Conservation (phyloP, 2,888 invertebrate species). For the Ophion costatus region DNA sequence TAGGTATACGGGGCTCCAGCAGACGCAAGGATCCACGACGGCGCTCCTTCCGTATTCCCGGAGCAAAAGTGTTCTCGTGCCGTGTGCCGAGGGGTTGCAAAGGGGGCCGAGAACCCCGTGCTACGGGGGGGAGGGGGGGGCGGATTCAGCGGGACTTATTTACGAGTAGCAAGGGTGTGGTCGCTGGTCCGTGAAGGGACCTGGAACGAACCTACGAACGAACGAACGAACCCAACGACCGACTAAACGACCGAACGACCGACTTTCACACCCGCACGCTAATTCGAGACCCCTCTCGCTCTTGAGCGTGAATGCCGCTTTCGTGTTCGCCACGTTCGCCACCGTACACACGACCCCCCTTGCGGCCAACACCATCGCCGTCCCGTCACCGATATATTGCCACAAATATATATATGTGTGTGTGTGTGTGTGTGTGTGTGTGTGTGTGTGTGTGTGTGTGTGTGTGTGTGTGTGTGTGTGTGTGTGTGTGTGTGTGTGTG, state of each 20-base stretch:
- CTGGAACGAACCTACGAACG: constrained; percentile 53
- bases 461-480: no score
- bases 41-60: constrained; percentile 32
- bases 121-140: not conserved
- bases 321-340: constrained; percentile 38
- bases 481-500: no score
- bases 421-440: no score
- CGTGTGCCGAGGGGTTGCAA: not conserved
- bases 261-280: constrained; percentile 67
- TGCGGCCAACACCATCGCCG: constrained; percentile 15
- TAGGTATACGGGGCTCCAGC: no score
- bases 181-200: constrained; percentile 48
- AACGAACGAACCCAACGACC: constrained; percentile 52
- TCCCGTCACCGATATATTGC: no score
- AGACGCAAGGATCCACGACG: constrained; percentile 1
- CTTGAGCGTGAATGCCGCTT: constrained; percentile 55
- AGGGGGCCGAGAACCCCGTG: no score
- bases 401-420: no score
- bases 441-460: no score
- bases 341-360: constrained; percentile 5
- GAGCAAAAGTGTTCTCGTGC: constrained; percentile 28
- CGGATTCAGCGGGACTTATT: constrained; percentile 62
- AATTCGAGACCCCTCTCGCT: constrained; percentile 64
- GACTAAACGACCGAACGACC: constrained; percentile 65
- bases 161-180: constrained; percentile 63